Evolutionary conservation across 2,888 invertebrate species (phyloP).

Genomic region (Nemotelus pantherinus): DNA sequence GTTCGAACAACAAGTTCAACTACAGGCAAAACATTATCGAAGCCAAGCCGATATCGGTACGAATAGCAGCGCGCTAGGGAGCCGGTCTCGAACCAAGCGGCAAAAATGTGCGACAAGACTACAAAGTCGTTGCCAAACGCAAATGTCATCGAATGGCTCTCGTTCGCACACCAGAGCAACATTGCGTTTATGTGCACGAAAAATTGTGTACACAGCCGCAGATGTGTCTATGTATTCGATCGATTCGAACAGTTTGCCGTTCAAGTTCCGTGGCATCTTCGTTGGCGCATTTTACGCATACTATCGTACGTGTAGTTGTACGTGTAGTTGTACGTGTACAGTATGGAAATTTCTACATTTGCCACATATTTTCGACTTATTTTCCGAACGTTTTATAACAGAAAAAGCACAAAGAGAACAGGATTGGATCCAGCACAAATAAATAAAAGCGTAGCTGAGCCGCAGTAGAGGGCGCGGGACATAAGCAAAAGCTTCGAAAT

Average conservation of each 20-base stretch:
- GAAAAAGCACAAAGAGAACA: slow-evolving; percentile 15
- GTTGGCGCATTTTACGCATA: slow-evolving; percentile 3
- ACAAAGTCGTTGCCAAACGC: slow-evolving; percentile 6
- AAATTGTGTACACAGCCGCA: not conserved
- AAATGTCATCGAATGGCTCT: slow-evolving; percentile 34
- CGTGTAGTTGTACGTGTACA: slow-evolving; percentile 4
- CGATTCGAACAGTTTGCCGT: slow-evolving; percentile 37
- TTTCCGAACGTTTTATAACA: slow-evolving; percentile 32
- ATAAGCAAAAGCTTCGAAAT: slow-evolving; percentile 15
- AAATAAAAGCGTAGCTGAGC: slow-evolving; percentile 7
- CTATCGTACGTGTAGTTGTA: not conserved
- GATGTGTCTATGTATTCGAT: slow-evolving; percentile 6
- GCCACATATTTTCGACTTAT: slow-evolving; percentile 37
- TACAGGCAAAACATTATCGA: not conserved
- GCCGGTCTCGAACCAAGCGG: not conserved
- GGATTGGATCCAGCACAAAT: slow-evolving; percentile 7
- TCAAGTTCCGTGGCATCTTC: slow-evolving; percentile 24
- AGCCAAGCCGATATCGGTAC: not conserved
- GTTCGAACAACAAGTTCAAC: not conserved
- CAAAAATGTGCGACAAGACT: not conserved
- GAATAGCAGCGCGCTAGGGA: not conserved
- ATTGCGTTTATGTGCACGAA: not conserved
- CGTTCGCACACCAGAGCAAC: slow-evolving; percentile 9
- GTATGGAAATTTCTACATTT: slow-evolving; percentile 35
- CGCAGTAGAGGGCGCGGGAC: not conserved